phyloP scores from a whole-genome alignment of 2,113 vertebrate species.

The Sisor rabdophorus region DNA sequence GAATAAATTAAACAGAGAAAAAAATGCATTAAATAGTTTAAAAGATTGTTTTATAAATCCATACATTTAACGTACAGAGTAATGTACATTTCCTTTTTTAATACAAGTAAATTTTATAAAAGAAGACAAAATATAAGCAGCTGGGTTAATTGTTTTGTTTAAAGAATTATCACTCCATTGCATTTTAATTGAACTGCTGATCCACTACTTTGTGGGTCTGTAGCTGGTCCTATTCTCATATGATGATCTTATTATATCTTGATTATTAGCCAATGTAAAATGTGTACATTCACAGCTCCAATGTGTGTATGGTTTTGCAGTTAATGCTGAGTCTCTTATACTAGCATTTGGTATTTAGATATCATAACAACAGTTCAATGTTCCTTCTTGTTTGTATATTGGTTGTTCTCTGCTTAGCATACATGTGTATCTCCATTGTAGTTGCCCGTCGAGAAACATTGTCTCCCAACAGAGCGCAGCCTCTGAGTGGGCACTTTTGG shows the following conservation, averaged over 20 bases:
- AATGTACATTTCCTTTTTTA: background rate
- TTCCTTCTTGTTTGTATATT: background rate
- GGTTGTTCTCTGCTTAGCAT: slow-evolving; percentile 16
- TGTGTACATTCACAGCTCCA: background rate
- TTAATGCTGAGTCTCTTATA: too few species aligned
- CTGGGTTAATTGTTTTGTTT: background rate
- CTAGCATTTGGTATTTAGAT: background rate
- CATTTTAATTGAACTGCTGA: background rate
- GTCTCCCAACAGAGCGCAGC: slow-evolving; percentile 59
- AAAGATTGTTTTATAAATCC: background rate
- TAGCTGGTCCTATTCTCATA: background rate
- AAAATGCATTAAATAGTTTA: background rate
- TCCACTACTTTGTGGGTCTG: too few species aligned
- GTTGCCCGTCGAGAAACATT: slow-evolving; percentile 8
- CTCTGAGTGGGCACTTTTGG: slow-evolving; percentile 57
- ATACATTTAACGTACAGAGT: background rate
- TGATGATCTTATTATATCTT: background rate
- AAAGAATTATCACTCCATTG: background rate
- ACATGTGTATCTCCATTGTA: background rate
- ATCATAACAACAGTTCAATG: background rate
- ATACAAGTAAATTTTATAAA: background rate
- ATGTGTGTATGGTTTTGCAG: too few species aligned
- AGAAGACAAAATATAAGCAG: background rate
- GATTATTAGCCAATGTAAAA: background rate
- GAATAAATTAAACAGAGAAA: background rate